Conservation (phyloP, 2,113 vertebrate species). For the Romanogobio albipinnatus region DNA sequence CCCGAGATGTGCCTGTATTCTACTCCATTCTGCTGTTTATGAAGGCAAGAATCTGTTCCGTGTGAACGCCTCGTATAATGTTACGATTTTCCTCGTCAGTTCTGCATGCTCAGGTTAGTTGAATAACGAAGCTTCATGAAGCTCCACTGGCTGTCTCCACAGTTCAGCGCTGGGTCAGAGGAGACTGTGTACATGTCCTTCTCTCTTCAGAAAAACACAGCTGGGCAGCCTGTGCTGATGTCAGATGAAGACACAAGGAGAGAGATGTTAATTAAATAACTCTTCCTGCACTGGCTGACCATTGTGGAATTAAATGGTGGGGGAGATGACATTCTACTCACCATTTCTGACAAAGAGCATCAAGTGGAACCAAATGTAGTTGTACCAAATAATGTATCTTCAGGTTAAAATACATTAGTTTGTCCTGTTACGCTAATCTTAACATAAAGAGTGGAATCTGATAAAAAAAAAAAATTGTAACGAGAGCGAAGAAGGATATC, state of each 20-base stretch:
- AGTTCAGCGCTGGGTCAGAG: conserved; percentile 71
- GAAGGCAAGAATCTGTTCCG: neutral
- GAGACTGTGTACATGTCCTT: conserved; percentile 66
- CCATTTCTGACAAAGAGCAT: conserved; percentile 26
- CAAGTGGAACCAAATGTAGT: neutral
- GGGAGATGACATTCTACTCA: conserved; percentile 10
- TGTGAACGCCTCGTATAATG: neutral
- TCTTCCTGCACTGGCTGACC: conserved; percentile 56
- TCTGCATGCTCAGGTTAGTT: conserved; percentile 22
- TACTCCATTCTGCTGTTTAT: neutral
- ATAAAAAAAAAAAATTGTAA: neutral
- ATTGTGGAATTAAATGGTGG: conserved; percentile 55
- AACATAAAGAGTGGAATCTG: neutral
- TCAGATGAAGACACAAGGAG: conserved; percentile 56
- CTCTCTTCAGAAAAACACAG: conserved; percentile 76
- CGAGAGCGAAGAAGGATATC: neutral
- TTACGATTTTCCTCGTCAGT: neutral
- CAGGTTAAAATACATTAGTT: neutral
- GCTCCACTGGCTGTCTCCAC: conserved; percentile 62
- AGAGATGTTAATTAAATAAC: conserved; percentile 69
- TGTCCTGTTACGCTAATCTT: neutral
- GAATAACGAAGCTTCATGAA: conserved; percentile 34
- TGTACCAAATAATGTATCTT: neutral
- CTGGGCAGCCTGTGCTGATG: conserved; percentile 70
- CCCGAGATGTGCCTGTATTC: neutral